A percentile compares a stretch with the other conserved stretches of the same genome.
Evolutionary conservation across 2,888 invertebrate genomes (phyloP).

Genomic region (Ephialtes manifestator): DNA sequence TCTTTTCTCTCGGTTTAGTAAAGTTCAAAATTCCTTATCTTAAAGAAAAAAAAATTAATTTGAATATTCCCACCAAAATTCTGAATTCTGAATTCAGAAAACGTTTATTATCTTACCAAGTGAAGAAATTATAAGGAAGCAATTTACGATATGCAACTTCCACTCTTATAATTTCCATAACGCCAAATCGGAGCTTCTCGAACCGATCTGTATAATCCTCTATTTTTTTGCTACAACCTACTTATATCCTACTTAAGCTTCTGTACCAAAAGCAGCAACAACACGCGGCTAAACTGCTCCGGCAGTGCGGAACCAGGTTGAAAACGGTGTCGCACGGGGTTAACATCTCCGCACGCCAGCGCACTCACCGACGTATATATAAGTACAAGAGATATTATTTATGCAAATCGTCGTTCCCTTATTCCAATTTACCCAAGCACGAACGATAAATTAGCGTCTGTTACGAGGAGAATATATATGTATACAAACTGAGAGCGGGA

Average conservation of each 20-base stretch:
- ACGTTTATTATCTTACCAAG: too few relatives aligned
- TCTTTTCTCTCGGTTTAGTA: too few relatives aligned
- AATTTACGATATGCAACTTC: too few relatives aligned
- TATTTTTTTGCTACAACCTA: neutral
- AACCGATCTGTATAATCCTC: too few relatives aligned
- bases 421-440: slow-evolving; percentile 72
- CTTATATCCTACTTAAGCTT: neutral
- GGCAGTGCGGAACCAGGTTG: slow-evolving; percentile 9
- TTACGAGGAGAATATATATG: slow-evolving; percentile 57
- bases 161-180: too few relatives aligned
- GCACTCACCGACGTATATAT: slow-evolving; percentile 10
- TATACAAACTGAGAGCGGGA: slow-evolving; percentile 34
- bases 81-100: too few relatives aligned
- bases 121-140: too few relatives aligned
- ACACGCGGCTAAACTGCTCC: neutral
- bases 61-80: too few relatives aligned
- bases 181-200: too few relatives aligned
- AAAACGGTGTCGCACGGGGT: slow-evolving; percentile 19
- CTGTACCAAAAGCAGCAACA: neutral
- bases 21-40: too few relatives aligned
- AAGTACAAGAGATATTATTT: slow-evolving; percentile 64
- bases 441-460: slow-evolving; percentile 73
- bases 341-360: slow-evolving; percentile 26
- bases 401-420: slow-evolving; percentile 72
- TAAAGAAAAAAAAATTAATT: too few relatives aligned